phyloP scores from a whole-genome alignment of 1,140 invertebrate genomes.

The Stenopsyche tienmushanensis region DNA sequence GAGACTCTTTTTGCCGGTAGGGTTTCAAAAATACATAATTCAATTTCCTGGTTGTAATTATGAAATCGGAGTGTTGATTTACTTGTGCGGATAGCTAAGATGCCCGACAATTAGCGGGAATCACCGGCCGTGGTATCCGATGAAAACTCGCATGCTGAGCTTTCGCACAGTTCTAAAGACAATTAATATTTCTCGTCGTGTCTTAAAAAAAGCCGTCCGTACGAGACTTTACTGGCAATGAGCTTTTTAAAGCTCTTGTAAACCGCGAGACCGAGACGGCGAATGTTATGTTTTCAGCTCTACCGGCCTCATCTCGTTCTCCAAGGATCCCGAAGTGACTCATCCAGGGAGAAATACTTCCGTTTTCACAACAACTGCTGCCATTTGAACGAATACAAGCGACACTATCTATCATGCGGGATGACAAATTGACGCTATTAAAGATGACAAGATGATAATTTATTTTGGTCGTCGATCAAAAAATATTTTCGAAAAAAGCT shows the following conservation, averaged over 20 bases:
- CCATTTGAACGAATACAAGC: too few species aligned
- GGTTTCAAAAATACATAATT: too few species aligned
- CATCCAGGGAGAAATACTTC: constrained; percentile 4
- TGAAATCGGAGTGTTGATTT: background rate
- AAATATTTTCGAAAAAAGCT: too few species aligned
- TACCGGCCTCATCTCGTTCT: background rate
- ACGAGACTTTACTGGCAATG: constrained; percentile 18
- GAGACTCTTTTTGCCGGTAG: too few species aligned
- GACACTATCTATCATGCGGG: too few species aligned
- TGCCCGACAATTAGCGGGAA: constrained; percentile 23
- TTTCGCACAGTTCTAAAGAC: constrained; percentile 26
- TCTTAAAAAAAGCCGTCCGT: constrained; percentile 16
- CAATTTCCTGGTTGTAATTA: background rate
- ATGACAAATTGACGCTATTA: too few species aligned
- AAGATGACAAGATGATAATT: too few species aligned
- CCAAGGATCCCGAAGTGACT: constrained; percentile 9
- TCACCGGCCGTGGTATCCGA: too few species aligned
- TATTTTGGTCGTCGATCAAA: too few species aligned
- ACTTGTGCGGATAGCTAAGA: background rate
- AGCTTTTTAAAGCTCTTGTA: constrained; percentile 12
- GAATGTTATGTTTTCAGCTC: background rate
- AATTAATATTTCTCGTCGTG: constrained; percentile 33
- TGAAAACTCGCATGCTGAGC: background rate
- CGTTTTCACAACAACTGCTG: background rate
- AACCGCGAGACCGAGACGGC: background rate